Evolutionary conservation across 2,797 vertebrate species (phyloP).

Genomic region (Rallus crepitans): DNA sequence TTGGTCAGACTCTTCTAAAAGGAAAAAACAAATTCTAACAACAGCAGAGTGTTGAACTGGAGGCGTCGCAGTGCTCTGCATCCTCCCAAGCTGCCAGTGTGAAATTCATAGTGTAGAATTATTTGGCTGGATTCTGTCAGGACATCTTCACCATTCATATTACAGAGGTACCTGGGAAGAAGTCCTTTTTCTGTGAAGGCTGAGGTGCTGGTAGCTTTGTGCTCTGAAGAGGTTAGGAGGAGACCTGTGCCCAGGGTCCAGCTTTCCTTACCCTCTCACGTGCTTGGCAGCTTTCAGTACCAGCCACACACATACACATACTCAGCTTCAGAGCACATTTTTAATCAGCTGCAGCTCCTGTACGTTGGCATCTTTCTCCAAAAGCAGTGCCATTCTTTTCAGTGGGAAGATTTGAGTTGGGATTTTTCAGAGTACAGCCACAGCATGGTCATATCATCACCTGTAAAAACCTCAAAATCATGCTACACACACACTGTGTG

Average conservation of each 20-base stretch:
- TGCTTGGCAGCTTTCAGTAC: not conserved
- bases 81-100: not conserved
- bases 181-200: not conserved
- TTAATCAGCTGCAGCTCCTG: not conserved
- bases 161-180: not conserved
- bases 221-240: not conserved
- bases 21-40: not conserved
- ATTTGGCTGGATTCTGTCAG: not conserved
- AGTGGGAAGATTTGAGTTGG: not conserved
- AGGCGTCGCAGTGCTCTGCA: fast-evolving
- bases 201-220: not conserved
- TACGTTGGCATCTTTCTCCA: not conserved
- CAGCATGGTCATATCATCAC: not conserved
- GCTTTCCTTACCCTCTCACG: not conserved
- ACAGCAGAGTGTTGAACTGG: not conserved
- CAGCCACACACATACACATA: not conserved
- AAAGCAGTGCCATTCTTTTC: not conserved
- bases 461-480: not conserved
- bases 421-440: not conserved
- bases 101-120: not conserved
- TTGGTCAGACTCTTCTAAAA: not conserved
- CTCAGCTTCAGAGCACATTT: not conserved
- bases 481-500: not conserved
- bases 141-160: not conserved
- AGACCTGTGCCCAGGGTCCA: not conserved